Conservation (phyloP, 2,888 invertebrate species). For the Nasonia oneida region DNA sequence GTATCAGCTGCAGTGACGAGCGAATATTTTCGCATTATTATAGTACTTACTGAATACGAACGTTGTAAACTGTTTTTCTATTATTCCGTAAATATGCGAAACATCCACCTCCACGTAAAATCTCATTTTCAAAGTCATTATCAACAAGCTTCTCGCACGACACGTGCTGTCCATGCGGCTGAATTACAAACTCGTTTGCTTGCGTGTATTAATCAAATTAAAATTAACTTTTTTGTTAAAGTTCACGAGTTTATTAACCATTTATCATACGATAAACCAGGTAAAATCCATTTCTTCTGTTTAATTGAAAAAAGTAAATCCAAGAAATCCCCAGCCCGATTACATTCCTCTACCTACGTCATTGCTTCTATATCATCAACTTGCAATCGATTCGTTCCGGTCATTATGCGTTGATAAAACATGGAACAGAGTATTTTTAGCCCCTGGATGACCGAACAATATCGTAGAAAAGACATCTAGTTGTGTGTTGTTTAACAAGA, state of each 20-base stretch:
- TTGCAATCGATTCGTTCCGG: slow-evolving; percentile 3
- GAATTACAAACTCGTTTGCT: too few relatives aligned
- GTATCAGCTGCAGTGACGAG: background rate
- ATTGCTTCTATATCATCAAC: slow-evolving; percentile 13
- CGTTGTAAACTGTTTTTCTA: too few relatives aligned
- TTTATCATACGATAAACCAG: background rate
- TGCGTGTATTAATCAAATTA: too few relatives aligned
- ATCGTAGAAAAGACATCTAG: background rate
- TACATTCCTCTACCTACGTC: slow-evolving; percentile 43
- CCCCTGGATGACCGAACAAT: background rate
- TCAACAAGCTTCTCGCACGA: too few relatives aligned
- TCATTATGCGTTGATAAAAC: slow-evolving; percentile 1
- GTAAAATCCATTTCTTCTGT: background rate
- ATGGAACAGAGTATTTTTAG: background rate
- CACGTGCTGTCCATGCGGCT: too few relatives aligned
- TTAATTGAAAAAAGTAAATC: background rate
- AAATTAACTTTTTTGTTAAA: background rate
- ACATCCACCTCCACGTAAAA: too few relatives aligned
- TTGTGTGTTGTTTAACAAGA: background rate
- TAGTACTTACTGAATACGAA: too few relatives aligned
- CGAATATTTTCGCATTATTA: too few relatives aligned
- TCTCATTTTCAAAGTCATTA: too few relatives aligned
- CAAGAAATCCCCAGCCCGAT: slow-evolving; percentile 43
- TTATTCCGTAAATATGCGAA: too few relatives aligned
- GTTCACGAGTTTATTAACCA: background rate